These are phyloP conservation scores for Drepanosiphum platanoidis DNA, from an alignment of 2,888 invertebrate species.

Conservation along the genomic window DNA sequence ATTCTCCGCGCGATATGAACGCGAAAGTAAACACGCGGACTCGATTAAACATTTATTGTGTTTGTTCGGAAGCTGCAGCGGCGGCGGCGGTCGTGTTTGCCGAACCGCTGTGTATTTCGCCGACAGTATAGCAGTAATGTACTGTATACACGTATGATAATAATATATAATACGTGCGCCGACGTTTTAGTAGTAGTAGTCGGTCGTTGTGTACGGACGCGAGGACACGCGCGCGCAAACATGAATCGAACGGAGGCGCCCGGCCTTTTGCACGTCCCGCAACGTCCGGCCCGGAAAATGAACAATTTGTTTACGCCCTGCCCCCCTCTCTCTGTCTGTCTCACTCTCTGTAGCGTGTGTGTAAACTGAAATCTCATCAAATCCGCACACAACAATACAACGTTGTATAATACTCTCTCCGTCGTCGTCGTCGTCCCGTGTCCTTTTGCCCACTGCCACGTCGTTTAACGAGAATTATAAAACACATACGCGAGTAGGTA, in stretches of 20 bases:
- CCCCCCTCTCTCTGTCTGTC: no score
- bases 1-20: slow-evolving; percentile 16
- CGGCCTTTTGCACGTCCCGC: slow-evolving; percentile 48
- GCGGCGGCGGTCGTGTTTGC: slow-evolving; percentile 47
- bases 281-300: slow-evolving; percentile 55
- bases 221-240: not conserved
- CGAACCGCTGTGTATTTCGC: slow-evolving; percentile 13
- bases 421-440: not conserved
- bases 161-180: not conserved
- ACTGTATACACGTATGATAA: not conserved
- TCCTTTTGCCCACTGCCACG: not conserved
- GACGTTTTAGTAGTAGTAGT: not conserved
- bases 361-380: slow-evolving; percentile 40
- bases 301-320: slow-evolving; percentile 47
- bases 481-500: not conserved
- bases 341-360: no score
- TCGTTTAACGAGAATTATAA: not conserved
- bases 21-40: slow-evolving; percentile 49
- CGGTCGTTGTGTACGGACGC: no score
- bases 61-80: slow-evolving; percentile 47
- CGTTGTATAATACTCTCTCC: not conserved
- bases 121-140: not conserved
- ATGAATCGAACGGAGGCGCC: not conserved
- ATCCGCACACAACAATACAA: not conserved
- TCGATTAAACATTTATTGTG: slow-evolving; percentile 61